Conservation (phyloP, 2,888 invertebrate genomes). For the Cephus spinipes region DNA sequence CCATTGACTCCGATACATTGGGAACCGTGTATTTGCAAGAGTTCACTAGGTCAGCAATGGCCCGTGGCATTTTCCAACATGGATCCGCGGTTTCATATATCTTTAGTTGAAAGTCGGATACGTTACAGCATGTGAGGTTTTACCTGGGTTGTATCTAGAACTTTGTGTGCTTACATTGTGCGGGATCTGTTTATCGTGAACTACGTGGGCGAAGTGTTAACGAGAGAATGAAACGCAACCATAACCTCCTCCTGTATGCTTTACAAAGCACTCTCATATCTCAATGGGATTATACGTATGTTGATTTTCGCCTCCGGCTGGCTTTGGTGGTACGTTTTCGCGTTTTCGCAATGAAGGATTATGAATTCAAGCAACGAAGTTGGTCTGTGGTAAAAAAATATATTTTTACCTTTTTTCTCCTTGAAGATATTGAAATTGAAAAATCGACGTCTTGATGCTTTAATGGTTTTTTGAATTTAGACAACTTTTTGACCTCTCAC, state of each 20-base stretch:
- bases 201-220: not conserved
- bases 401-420: not conserved
- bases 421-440: not conserved
- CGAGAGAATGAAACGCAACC: not conserved
- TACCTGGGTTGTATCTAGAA: not conserved
- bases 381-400: no score
- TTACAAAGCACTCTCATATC: not conserved
- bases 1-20: not conserved
- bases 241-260: not conserved
- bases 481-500: not conserved
- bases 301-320: not conserved
- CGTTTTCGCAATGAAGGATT: not conserved
- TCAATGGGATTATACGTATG: not conserved
- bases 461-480: not conserved
- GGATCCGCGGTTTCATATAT: constrained; percentile 31
- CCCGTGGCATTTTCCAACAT: constrained; percentile 32
- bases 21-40: not conserved
- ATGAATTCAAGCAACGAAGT: not conserved
- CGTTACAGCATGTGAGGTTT: not conserved
- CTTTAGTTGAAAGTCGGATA: not conserved
- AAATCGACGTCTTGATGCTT: not conserved
- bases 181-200: not conserved
- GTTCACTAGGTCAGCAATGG: constrained; percentile 9
- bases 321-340: not conserved
- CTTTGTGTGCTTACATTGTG: not conserved